phyloP scores from a whole-genome alignment of 1,140 invertebrate genomes.

The Cydia splendana region DNA sequence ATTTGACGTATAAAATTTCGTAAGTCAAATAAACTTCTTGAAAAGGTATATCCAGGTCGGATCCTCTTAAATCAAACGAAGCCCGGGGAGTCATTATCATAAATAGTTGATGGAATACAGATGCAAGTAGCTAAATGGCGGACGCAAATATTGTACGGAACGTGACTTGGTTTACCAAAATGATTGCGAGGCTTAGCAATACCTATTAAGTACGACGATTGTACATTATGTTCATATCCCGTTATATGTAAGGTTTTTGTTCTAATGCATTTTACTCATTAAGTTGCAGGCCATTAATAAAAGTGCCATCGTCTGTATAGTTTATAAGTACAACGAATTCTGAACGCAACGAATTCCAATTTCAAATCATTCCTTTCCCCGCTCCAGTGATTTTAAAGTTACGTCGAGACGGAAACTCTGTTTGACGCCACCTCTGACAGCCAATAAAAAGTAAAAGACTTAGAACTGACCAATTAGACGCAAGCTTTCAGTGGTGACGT shows the following conservation, averaged over 20 bases:
- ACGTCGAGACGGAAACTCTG: neutral
- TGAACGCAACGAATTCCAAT: slow-evolving; percentile 41
- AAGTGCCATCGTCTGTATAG: slow-evolving; percentile 78
- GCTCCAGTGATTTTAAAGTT: slow-evolving; percentile 26
- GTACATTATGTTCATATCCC: slow-evolving; percentile 76
- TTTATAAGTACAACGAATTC: slow-evolving; percentile 71
- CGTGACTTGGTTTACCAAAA: slow-evolving; percentile 78
- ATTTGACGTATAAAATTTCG: slow-evolving; percentile 27
- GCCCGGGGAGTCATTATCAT: slow-evolving; percentile 61
- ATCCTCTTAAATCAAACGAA: slow-evolving; percentile 56
- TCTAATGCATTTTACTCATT: slow-evolving; percentile 78
- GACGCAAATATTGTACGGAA: slow-evolving; percentile 57
- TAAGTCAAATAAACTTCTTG: slow-evolving; percentile 17
- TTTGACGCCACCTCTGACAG: slow-evolving; percentile 2
- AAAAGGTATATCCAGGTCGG: slow-evolving; percentile 42
- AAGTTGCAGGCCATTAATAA: slow-evolving; percentile 78
- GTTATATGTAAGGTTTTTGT: slow-evolving; percentile 69
- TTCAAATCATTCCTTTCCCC: slow-evolving; percentile 20
- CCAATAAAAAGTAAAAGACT: slow-evolving; percentile 13
- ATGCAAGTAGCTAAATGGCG: slow-evolving; percentile 55
- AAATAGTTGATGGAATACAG: slow-evolving; percentile 65
- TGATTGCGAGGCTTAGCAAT: slow-evolving; percentile 70
- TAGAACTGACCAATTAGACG: slow-evolving; percentile 21
- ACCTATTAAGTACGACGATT: slow-evolving; percentile 65
- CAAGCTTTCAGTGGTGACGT: slow-evolving; percentile 8